phyloP scores from a whole-genome alignment of 2,888 invertebrate species.

The Drosophila vallismaia region DNA sequence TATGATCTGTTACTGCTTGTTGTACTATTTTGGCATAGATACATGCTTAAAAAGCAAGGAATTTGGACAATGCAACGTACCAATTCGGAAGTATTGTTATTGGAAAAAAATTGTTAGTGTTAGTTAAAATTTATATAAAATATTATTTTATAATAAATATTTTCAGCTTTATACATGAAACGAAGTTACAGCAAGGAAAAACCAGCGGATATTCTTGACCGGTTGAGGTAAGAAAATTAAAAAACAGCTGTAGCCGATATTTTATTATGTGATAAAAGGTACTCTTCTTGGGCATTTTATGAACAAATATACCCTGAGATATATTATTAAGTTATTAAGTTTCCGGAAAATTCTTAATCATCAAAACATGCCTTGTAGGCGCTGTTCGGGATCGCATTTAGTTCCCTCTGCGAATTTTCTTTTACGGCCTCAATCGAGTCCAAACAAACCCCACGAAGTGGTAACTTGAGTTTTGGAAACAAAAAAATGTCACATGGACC shows the following conservation, averaged over 20 bases:
- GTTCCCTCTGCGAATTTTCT: no score
- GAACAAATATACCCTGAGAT: no score
- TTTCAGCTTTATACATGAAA: constrained; percentile 9
- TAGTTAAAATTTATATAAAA: background rate
- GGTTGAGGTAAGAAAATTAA: constrained; percentile 41
- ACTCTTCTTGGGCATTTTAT: no score
- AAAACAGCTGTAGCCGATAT: background rate
- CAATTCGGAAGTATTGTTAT: constrained; percentile 4
- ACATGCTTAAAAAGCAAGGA: constrained; percentile 73
- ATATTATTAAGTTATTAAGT: no score
- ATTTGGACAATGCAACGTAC: constrained; percentile 58
- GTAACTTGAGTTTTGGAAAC: no score
- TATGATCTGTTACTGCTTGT: constrained; percentile 95
- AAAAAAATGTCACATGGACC: no score
- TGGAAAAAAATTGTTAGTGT: constrained; percentile 19
- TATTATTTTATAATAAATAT: background rate
- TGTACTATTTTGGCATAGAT: constrained; percentile 97
- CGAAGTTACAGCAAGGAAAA: constrained; percentile 30
- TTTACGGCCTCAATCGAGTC: no score
- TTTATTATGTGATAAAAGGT: no score
- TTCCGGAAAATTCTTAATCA: no score
- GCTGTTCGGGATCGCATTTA: no score
- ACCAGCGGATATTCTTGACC: constrained; percentile 34
- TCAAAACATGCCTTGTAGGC: no score
- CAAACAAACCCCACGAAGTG: no score